Percentiles rank a stretch among this genome's conserved stretches.
Evolutionary conservation across 2,888 invertebrate genomes (phyloP).

Genomic region (Anthophora plumipes): DNA sequence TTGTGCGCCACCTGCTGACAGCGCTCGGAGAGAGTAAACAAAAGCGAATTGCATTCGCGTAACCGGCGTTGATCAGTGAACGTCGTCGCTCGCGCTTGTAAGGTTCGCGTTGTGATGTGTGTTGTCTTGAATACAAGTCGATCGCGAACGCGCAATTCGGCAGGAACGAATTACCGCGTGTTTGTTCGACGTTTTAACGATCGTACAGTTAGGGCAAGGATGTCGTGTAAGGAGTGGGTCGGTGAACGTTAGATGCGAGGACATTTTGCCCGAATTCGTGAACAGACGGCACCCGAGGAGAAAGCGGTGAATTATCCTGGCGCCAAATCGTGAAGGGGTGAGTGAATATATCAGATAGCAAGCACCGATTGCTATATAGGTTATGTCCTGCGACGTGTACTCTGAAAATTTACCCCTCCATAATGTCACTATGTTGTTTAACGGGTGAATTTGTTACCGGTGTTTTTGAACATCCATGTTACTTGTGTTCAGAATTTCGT

Average conservation of each 20-base stretch:
- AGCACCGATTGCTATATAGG: constrained; percentile 27
- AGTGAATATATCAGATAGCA: constrained; percentile 21
- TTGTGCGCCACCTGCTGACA: constrained; percentile 55
- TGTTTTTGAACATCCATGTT: neutral
- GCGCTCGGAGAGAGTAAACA: constrained; percentile 59
- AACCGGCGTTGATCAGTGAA: constrained; percentile 43
- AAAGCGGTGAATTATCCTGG: constrained; percentile 41
- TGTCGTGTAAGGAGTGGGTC: constrained; percentile 48
- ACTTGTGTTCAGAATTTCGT: neutral
- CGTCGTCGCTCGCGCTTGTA: constrained; percentile 30
- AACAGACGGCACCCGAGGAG: constrained; percentile 13
- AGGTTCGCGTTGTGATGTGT: constrained; percentile 51
- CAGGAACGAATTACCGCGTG: constrained; percentile 49
- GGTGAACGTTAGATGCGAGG: constrained; percentile 51
- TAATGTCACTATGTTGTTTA: neutral
- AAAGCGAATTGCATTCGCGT: constrained; percentile 59
- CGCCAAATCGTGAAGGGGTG: constrained; percentile 43
- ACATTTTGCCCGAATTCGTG: constrained; percentile 43
- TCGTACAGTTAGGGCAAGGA: constrained; percentile 1
- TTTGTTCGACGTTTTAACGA: constrained; percentile 17
- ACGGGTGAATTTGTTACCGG: neutral
- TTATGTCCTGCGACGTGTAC: constrained; percentile 23
- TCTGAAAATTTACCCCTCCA: neutral
- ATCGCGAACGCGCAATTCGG: constrained; percentile 50
- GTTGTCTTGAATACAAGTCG: constrained; percentile 42